Base-by-base conservation (phyloP, 2,797 vertebrate species). In the Melanotaenia boesemani region DNA sequence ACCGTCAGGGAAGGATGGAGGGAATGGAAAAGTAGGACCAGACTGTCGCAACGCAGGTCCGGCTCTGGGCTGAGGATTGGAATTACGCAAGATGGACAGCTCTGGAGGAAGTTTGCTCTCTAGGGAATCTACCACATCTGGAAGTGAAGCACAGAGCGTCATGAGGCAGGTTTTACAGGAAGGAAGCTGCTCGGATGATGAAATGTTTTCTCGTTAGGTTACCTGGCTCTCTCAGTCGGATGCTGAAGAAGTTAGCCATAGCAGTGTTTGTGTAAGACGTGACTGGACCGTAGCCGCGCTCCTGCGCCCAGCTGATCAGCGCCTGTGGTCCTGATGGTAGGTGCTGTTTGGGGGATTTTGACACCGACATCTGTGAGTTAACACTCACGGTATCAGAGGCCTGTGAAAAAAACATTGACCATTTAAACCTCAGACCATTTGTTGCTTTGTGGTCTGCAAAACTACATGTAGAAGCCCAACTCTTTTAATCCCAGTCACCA, bases 201-300 rank as follows among this genome's bases (percentile, higher is more conserved):
- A 48, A 18, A 41, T 41, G 16, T 0, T 2, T 22, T 67, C 34
- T 69, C 34, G 75, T 67, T 8, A n/a, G 18, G 50, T 82, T 94
- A 98, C 98, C 97, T 87, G 82, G 90, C 83, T 96, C 93, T 91
- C 95, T 92, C 36, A 99, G 95, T 13, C 90, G 91, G 79, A 99
- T 90, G 64, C 94, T 95, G 88, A 99, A 98, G 86, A 95, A 94
- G 88, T 98, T 98, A 20, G 97, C 97, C 77, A 97, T 89, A 2
- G 95, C 92, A 8, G 96, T 97, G 93, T 89, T 91, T 68, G 97
- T 99, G 85, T 98, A 99, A 26, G 97, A 97, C 5, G 95, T 98
- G 77, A 97, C 94, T 0, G 96, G 96, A 70, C 84, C 82, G 36
- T 95, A 95, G 76, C 86, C 87, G 0, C 93, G 93, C 3, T 96